These are phyloP conservation scores for Crenichthys baileyi DNA, from an alignment of 2,797 vertebrate species.

Conservation along the genomic window DNA sequence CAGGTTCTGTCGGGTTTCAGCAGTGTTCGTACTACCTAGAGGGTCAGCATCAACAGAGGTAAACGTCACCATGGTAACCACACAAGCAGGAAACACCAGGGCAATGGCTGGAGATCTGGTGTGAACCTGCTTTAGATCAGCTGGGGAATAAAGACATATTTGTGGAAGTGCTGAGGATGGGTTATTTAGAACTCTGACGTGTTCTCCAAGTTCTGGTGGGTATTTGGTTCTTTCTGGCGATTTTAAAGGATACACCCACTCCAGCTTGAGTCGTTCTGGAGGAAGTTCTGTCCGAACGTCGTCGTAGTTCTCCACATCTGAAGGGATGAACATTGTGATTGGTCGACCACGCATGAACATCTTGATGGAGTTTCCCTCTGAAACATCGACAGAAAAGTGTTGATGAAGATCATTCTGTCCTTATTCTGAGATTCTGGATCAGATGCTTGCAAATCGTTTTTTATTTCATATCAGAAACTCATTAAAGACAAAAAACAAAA, in stretches of 20 bases:
- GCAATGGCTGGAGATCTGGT: background rate
- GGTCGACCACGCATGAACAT: slow-evolving; percentile 99
- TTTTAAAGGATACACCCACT: slow-evolving; percentile 98
- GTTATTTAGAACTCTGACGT: too few species aligned
- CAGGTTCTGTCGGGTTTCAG: background rate
- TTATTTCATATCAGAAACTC: background rate
- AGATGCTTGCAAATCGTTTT: background rate
- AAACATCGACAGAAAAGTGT: slow-evolving; percentile 27
- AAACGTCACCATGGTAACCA: slow-evolving; percentile 80
- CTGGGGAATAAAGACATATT: background rate
- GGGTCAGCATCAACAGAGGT: background rate
- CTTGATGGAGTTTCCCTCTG: slow-evolving; percentile 96
- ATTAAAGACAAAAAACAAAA: background rate
- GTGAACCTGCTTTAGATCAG: too few species aligned
- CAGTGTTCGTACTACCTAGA: background rate
- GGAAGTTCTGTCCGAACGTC: slow-evolving; percentile 93
- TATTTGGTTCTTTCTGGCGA: too few species aligned
- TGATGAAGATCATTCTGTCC: background rate
- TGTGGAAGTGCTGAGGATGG: too few species aligned
- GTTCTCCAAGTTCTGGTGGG: too few species aligned
- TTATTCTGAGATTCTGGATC: background rate
- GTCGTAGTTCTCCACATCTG: slow-evolving; percentile 92
- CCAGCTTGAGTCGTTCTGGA: slow-evolving; percentile 94
- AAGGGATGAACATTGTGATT: slow-evolving; percentile 98
- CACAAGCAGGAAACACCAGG: slow-evolving; percentile 79